Conservation (phyloP, 2,113 vertebrate genomes). For the Neolamprologus hecqui region DNA sequence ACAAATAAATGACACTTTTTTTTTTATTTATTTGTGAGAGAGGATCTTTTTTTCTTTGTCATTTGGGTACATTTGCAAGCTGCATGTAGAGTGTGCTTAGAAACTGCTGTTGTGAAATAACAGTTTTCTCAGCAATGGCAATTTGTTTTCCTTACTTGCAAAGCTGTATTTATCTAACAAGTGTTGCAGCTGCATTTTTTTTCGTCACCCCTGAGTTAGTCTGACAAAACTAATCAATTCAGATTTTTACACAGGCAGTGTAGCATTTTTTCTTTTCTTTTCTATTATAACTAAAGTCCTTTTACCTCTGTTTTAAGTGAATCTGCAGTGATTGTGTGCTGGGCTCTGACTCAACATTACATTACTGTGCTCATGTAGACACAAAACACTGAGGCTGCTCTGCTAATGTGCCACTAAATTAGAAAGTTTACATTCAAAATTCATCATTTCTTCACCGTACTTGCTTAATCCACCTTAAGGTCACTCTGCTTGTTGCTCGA, state of each 20-base stretch:
- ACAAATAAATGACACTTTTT: background rate
- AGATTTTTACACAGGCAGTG: background rate
- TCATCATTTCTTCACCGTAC: background rate
- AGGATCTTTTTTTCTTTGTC: background rate
- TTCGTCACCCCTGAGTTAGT: background rate
- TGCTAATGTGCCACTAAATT: background rate
- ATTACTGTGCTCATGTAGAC: background rate
- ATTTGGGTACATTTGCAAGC: background rate
- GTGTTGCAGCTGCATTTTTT: background rate
- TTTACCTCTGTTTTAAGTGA: background rate
- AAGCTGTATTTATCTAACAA: background rate
- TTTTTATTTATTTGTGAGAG: background rate
- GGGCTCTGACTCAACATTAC: background rate
- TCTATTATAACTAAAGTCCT: background rate
- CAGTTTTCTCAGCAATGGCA: background rate
- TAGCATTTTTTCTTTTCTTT: background rate
- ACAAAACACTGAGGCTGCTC: background rate
- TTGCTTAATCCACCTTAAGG: background rate
- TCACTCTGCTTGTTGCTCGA: background rate
- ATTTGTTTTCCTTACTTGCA: background rate
- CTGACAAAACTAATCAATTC: background rate
- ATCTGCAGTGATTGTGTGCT: background rate
- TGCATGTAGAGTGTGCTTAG: background rate
- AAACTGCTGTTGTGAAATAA: background rate
- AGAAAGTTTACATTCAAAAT: background rate